Conservation (phyloP, 2,888 invertebrate species). For the Zonitis immaculata region DNA sequence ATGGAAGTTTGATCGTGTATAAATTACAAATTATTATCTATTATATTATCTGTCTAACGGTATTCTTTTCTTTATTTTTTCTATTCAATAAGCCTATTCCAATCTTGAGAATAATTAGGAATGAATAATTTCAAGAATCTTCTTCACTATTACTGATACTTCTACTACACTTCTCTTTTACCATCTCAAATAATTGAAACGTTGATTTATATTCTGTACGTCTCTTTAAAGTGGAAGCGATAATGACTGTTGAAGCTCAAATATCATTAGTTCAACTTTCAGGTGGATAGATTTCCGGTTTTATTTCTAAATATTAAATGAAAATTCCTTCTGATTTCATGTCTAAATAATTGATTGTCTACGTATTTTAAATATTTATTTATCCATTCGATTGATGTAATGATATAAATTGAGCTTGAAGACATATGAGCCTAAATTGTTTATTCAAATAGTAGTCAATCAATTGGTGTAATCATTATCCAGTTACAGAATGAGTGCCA, state of each 20-base stretch:
- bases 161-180: no score
- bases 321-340: no score
- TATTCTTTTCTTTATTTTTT: conserved; percentile 7
- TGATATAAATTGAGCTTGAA: no score
- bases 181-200: no score
- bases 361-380: no score
- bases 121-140: background rate
- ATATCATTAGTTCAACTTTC: background rate
- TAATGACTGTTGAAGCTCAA: background rate
- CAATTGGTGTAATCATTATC: background rate
- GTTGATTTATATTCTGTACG: background rate
- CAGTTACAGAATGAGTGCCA: conserved; percentile 25
- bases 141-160: no score
- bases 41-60: no score
- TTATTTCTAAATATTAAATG: background rate
- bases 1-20: no score
- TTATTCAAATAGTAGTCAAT: background rate
- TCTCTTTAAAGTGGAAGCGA: background rate
- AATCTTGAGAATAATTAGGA: background rate
- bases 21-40: no score
- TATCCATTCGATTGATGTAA: no score
- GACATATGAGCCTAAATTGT: background rate
- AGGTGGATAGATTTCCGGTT: background rate
- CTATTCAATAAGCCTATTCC: background rate
- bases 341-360: no score